Conservation (phyloP, 2,797 vertebrate species). For the Sebastes hubbsi region DNA sequence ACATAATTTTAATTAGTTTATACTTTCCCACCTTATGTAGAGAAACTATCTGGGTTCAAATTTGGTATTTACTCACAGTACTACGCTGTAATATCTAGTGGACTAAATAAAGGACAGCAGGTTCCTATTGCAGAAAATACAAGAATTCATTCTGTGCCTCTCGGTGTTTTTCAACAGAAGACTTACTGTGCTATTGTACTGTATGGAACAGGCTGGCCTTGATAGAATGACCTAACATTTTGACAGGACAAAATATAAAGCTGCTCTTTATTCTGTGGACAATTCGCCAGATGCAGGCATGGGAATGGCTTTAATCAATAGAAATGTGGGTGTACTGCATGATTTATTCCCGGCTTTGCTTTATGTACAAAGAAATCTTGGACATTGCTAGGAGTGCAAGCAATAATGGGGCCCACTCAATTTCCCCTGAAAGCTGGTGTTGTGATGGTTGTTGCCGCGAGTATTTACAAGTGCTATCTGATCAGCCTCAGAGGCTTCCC, state of each 20-base stretch:
- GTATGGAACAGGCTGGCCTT: conserved; percentile 85
- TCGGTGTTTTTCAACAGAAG: conserved; percentile 69
- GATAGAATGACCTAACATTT: conserved; percentile 96
- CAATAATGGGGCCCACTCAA: conserved; percentile 93
- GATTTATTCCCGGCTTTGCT: conserved; percentile 95
- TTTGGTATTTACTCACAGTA: not conserved
- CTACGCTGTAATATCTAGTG: conserved; percentile 15
- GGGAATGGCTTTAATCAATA: conserved; percentile 98
- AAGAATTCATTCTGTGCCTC: conserved; percentile 56
- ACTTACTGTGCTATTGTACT: conserved; percentile 70
- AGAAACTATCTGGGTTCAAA: not conserved
- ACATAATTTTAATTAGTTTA: not conserved
- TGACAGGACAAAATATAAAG: conserved; percentile 99
- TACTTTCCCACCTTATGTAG: not conserved
- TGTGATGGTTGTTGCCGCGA: conserved; percentile 89
- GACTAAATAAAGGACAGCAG: conserved; percentile 41
- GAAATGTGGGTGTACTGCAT: conserved; percentile 87
- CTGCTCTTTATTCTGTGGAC: conserved; percentile 95
- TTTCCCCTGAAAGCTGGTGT: conserved; percentile 93
- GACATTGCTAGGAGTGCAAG: conserved; percentile 91
- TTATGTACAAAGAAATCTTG: conserved; percentile 93
- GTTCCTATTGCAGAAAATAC: conserved; percentile 49
- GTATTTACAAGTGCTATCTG: conserved; percentile 96
- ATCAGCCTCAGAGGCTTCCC: conserved; percentile 94
- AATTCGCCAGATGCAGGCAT: conserved; percentile 93